phyloP scores from a whole-genome alignment of 2,888 invertebrate species.

The Desoria tigrina region DNA sequence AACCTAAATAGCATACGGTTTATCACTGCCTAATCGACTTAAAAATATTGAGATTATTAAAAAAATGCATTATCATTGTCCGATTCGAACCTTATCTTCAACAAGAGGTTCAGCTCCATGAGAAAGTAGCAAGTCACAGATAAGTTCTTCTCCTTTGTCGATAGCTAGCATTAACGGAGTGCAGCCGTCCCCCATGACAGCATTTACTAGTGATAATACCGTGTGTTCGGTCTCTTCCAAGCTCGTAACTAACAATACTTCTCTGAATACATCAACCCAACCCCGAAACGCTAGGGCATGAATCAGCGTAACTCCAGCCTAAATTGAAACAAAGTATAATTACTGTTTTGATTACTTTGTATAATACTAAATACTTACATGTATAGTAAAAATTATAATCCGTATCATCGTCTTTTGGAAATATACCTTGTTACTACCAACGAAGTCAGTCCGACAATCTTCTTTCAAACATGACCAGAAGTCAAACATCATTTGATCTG shows the following conservation, averaged over 20 bases:
- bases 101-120: constrained; percentile 3
- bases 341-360: neutral
- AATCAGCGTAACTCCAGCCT: constrained; percentile 10
- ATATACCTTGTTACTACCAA: constrained; percentile 4
- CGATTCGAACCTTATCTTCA: constrained; percentile 8
- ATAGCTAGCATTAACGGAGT: constrained; percentile 7
- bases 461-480: neutral
- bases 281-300: constrained; percentile 8
- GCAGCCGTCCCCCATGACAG: neutral
- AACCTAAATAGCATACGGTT: too few relatives aligned
- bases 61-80: too few relatives aligned
- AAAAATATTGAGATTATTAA: neutral
- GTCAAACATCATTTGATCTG: neutral
- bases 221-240: neutral
- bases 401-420: neutral
- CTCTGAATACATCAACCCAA: neutral
- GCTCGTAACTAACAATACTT: neutral
- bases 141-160: neutral
- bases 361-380: neutral
- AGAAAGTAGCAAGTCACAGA: neutral
- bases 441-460: neutral
- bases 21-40: too few relatives aligned
- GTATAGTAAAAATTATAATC: neutral
- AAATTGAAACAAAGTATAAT: constrained; percentile 1
- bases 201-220: neutral